phyloP scores from a whole-genome alignment of 1,140 invertebrate species.

The Tyrophagus putrescentiae region DNA sequence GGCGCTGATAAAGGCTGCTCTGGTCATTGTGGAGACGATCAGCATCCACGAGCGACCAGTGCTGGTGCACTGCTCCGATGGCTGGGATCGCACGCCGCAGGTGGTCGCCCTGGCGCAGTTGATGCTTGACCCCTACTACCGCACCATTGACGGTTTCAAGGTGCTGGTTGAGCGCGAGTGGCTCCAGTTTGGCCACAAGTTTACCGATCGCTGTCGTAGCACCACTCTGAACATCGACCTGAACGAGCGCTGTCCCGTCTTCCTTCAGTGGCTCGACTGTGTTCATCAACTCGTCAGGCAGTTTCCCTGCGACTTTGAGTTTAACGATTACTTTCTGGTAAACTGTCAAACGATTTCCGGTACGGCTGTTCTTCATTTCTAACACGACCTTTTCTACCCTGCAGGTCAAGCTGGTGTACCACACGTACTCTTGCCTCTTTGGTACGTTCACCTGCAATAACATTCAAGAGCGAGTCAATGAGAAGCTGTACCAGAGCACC shows the following conservation, averaged over 20 bases:
- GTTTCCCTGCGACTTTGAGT: constrained; percentile 86
- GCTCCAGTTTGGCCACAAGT: constrained; percentile 93
- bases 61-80: constrained; percentile 87
- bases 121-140: constrained; percentile 80
- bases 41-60: constrained; percentile 70
- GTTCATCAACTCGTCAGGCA: constrained; percentile 78
- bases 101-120: constrained; percentile 77
- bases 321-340: constrained; percentile 80
- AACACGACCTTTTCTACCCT: constrained; percentile 1
- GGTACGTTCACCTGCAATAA: constrained; percentile 92
- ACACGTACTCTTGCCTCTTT: constrained; percentile 87
- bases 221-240: constrained; percentile 61
- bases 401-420: constrained; percentile 83
- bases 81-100: constrained; percentile 91
- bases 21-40: constrained; percentile 59
- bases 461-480: constrained; percentile 51
- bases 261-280: constrained; percentile 93
- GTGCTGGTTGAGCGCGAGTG: constrained; percentile 82
- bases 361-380: constrained; percentile 13
- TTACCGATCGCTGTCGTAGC: constrained; percentile 81
- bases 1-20: constrained; percentile 59
- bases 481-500: constrained; percentile 51
- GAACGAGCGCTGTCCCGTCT: constrained; percentile 87
- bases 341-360: constrained; percentile 30
- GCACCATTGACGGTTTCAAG: constrained; percentile 83